Conservation (phyloP, 2,888 invertebrate genomes). For the Flexamia atlantica region DNA sequence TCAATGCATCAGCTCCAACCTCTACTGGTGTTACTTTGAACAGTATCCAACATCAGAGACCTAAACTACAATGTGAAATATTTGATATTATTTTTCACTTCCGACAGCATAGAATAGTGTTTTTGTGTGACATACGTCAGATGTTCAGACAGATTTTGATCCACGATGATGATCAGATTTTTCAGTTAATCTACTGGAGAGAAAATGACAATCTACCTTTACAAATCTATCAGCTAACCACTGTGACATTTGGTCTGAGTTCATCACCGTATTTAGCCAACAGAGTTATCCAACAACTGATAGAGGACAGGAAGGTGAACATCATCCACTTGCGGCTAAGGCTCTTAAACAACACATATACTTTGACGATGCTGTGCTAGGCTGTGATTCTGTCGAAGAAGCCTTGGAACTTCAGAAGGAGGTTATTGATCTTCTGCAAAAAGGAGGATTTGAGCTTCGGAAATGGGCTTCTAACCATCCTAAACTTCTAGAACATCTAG, state of each 20-base stretch:
- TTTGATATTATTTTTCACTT: slow-evolving; percentile 24
- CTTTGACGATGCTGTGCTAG: slow-evolving; percentile 69
- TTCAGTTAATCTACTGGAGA: slow-evolving; percentile 70
- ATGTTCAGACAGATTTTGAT: slow-evolving; percentile 65
- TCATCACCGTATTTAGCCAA: slow-evolving; percentile 68
- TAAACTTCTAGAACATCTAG: slow-evolving; percentile 48
- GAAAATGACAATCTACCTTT: slow-evolving; percentile 61
- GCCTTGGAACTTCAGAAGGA: slow-evolving; percentile 66
- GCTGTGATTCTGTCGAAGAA: slow-evolving; percentile 64
- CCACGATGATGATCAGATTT: slow-evolving; percentile 62
- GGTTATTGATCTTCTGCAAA: slow-evolving; percentile 64
- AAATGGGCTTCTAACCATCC: slow-evolving; percentile 68
- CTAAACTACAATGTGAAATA: slow-evolving; percentile 33
- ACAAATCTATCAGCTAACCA: slow-evolving; percentile 66
- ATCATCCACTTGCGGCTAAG: slow-evolving; percentile 65
- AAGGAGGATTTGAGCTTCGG: slow-evolving; percentile 67
- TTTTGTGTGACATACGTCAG: slow-evolving; percentile 61
- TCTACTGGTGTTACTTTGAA: slow-evolving; percentile 16
- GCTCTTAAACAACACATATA: slow-evolving; percentile 67
- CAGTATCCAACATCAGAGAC: slow-evolving; percentile 14
- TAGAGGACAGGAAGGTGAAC: slow-evolving; percentile 63
- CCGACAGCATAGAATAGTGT: slow-evolving; percentile 21
- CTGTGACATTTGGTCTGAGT: slow-evolving; percentile 69
- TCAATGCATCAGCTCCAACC: not conserved
- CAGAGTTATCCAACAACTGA: slow-evolving; percentile 67